These are phyloP conservation scores for Drosophila watanabei DNA, from an alignment of 1,140 invertebrate species.

Conservation along the genomic window DNA sequence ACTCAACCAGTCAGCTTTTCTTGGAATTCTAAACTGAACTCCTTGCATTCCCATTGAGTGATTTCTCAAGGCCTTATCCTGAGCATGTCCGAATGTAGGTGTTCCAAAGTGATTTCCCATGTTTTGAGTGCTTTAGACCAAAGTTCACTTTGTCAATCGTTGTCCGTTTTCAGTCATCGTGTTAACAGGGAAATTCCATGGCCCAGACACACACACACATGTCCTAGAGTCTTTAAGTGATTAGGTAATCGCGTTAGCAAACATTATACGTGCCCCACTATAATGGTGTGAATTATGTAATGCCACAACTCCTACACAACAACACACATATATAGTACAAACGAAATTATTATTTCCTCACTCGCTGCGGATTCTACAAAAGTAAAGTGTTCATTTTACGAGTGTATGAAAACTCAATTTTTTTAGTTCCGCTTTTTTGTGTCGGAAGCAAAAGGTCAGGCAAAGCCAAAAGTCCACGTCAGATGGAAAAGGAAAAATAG, in stretches of 20 bases:
- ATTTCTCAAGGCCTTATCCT: background rate
- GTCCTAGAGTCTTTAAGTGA: slow-evolving; percentile 18
- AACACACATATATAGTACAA: background rate
- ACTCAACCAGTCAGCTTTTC: background rate
- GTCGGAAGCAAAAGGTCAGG: slow-evolving; percentile 39
- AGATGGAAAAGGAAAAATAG: background rate
- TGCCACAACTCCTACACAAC: slow-evolving; percentile 7
- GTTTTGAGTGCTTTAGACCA: slow-evolving; percentile 17
- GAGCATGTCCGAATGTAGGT: background rate
- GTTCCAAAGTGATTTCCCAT: slow-evolving; percentile 32
- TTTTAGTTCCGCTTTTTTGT: slow-evolving; percentile 8
- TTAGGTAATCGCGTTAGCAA: slow-evolving; percentile 32
- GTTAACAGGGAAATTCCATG: slow-evolving; percentile 37
- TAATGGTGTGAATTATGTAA: slow-evolving; percentile 23
- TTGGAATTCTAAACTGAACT: background rate
- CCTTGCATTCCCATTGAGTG: background rate
- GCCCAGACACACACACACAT: slow-evolving; percentile 9
- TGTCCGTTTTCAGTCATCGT: slow-evolving; percentile 6
- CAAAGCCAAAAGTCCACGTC: slow-evolving; percentile 28
- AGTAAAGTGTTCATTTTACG: slow-evolving; percentile 44
- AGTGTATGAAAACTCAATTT: slow-evolving; percentile 33
- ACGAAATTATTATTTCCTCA: slow-evolving; percentile 36
- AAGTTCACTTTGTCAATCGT: slow-evolving; percentile 11
- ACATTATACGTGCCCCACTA: slow-evolving; percentile 9
- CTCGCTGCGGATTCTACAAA: slow-evolving; percentile 4